phyloP scores from a whole-genome alignment of 92 coral and sea anemone species.

The Desmophyllum pertusum region DNA sequence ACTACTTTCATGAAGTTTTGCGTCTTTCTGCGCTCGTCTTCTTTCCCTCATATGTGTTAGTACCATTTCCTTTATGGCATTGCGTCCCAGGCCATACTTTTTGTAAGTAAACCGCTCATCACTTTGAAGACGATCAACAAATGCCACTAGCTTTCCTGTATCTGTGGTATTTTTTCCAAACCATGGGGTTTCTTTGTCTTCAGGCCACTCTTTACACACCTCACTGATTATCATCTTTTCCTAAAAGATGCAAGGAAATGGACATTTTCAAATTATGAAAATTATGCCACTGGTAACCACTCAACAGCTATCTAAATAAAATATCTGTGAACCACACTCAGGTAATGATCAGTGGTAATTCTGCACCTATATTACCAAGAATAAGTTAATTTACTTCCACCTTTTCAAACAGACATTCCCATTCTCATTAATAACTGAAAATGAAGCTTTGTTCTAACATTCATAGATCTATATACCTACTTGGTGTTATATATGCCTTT shows the following conservation, averaged over 20 bases:
- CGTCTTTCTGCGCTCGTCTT: conserved; percentile 23
- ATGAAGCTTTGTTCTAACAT: too few relatives aligned
- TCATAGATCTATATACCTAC: background rate
- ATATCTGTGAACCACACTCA: background rate
- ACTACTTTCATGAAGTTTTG: background rate
- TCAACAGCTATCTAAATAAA: background rate
- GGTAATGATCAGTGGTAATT: too few relatives aligned
- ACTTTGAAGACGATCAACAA: conserved; percentile 5
- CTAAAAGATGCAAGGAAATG: background rate
- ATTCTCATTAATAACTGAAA: background rate
- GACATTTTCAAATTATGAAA: too few relatives aligned
- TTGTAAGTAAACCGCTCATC: conserved; percentile 17
- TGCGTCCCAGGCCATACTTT: conserved; percentile 20
- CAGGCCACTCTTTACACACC: conserved; percentile 27
- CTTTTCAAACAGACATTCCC: background rate
- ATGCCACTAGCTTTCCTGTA: background rate
- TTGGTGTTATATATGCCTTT: conserved; percentile 12
- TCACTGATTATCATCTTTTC: conserved; percentile 29
- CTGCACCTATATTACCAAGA: too few relatives aligned
- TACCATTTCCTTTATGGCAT: conserved; percentile 24
- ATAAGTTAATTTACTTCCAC: background rate
- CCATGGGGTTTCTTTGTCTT: conserved; percentile 31
- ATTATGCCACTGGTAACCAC: background rate
- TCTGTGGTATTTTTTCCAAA: conserved; percentile 5
- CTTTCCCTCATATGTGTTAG: conserved; percentile 27